Conservation (phyloP, 1,140 invertebrate species). For the Phymastichus coffea region DNA sequence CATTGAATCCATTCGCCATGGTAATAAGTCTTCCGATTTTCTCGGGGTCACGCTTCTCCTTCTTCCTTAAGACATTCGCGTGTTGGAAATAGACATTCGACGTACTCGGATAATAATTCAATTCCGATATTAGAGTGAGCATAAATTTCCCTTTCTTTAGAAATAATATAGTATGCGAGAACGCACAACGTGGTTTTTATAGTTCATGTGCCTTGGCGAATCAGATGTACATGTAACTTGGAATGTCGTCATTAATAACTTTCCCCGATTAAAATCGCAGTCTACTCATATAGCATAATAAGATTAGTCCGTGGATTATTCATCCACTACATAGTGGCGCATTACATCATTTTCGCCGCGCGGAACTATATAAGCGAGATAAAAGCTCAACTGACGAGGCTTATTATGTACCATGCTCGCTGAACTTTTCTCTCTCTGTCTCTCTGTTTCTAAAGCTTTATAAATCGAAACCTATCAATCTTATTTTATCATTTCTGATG, state of each 20-base stretch:
- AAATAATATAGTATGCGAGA: too few relatives aligned
- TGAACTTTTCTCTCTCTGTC: conserved; percentile 21
- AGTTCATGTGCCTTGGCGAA: too few relatives aligned
- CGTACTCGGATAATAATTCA: conserved; percentile 40
- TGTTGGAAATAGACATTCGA: conserved; percentile 21
- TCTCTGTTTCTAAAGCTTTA: too few relatives aligned
- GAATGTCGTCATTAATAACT: conserved; percentile 2
- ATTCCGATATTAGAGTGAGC: too few relatives aligned
- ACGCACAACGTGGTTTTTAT: too few relatives aligned
- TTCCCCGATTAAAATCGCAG: conserved; percentile 9
- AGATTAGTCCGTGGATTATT: conserved; percentile 4
- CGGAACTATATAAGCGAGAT: too few relatives aligned
- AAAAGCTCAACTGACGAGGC: background rate
- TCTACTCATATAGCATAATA: background rate
- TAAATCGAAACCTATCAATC: background rate
- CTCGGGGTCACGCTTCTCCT: background rate
- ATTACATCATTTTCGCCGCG: background rate
- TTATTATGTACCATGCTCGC: conserved; percentile 23
- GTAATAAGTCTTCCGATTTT: conserved; percentile 7
- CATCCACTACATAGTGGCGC: conserved; percentile 1
- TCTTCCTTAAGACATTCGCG: too few relatives aligned
- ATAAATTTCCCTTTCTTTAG: too few relatives aligned
- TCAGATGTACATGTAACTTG: too few relatives aligned
- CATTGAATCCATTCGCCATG: background rate
- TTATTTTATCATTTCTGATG: background rate